Conservation (phyloP, 2,113 vertebrate genomes). For the Malaclemys terrapin region DNA sequence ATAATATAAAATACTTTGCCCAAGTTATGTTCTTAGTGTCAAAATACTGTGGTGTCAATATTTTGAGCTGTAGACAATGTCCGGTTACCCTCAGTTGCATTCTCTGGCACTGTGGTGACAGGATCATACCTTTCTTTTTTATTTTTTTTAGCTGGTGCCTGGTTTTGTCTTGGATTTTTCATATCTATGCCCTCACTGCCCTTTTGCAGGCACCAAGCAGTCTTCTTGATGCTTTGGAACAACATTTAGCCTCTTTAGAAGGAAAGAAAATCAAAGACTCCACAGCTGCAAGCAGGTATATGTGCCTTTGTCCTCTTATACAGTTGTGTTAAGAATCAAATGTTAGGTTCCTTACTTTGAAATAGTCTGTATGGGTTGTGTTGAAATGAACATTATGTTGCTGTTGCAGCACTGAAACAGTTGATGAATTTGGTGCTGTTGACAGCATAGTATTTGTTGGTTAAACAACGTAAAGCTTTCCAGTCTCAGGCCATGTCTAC, state of each 20-base stretch:
- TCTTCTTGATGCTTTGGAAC: slow-evolving; percentile 98
- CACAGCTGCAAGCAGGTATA: slow-evolving; percentile 96
- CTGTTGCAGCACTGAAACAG: neutral
- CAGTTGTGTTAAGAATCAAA: rapidly evolving
- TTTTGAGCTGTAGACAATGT: neutral
- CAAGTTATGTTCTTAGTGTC: neutral
- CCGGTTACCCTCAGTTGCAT: neutral
- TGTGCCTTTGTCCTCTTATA: neutral
- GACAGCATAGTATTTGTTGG: neutral
- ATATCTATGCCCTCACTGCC: neutral
- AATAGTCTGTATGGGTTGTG: neutral
- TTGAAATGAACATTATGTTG: neutral
- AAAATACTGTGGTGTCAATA: neutral
- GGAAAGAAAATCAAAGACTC: slow-evolving; percentile 99
- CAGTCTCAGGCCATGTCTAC: neutral
- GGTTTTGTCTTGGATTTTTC: neutral
- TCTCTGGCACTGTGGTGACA: neutral
- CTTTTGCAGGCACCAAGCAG: slow-evolving; percentile 93
- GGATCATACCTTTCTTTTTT: neutral
- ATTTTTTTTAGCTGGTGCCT: neutral
- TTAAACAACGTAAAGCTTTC: neutral
- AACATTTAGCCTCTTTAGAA: slow-evolving; percentile 97
- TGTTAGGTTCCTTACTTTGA: neutral
- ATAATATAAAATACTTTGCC: neutral
- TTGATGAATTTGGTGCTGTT: neutral